phyloP scores from a whole-genome alignment of 2,888 invertebrate genomes.

The Lysandra coridon region DNA sequence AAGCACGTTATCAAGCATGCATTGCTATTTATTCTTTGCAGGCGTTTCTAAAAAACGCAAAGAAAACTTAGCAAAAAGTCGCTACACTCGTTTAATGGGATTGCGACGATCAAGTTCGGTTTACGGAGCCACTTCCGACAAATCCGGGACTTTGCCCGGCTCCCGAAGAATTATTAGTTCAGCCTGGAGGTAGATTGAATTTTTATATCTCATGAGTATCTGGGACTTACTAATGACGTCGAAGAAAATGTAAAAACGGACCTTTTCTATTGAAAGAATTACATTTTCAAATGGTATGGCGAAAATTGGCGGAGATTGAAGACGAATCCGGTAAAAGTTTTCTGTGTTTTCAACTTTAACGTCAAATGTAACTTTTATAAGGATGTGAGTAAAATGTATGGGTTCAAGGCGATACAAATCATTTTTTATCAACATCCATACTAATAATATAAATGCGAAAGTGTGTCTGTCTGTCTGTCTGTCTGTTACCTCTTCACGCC shows the following conservation, averaged over 20 bases:
- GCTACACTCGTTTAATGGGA: conserved; percentile 31
- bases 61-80: not conserved
- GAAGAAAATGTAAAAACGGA: not conserved
- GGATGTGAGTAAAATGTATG: not conserved
- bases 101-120: conserved; percentile 28
- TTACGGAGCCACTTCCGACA: conserved; percentile 24
- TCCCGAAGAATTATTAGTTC: conserved; percentile 27
- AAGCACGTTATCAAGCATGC: not conserved
- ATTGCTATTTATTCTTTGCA: not conserved
- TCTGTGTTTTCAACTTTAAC: not conserved
- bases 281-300: not conserved
- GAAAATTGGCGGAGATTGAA: not conserved
- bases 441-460: too few species aligned
- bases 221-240: not conserved
- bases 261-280: not conserved
- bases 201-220: conserved; percentile 16
- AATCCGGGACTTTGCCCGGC: conserved; percentile 15
- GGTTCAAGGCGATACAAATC: not conserved
- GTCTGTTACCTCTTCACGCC: too few species aligned
- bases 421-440: too few species aligned
- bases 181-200: conserved; percentile 6
- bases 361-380: not conserved
- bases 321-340: not conserved
- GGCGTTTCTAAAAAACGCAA: not conserved
- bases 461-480: too few species aligned